Evolutionary conservation across 2,797 vertebrate species (phyloP).

Genomic region (Atherinosoma microstoma): DNA sequence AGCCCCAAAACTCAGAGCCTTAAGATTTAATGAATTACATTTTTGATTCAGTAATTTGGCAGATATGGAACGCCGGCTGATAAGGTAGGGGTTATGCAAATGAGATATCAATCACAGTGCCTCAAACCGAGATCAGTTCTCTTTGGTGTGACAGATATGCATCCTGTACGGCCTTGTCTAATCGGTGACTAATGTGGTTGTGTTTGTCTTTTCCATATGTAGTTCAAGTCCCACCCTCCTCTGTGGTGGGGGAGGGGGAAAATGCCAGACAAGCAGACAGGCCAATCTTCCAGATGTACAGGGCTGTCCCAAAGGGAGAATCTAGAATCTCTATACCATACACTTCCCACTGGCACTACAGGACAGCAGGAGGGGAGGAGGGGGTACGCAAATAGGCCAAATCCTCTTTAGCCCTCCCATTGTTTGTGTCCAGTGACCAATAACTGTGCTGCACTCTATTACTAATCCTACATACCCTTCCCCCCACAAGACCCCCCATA

Average conservation of each 20-base stretch:
- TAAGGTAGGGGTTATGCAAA: constrained; percentile 41
- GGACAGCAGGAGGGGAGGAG: constrained; percentile 71
- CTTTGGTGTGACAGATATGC: constrained; percentile 13
- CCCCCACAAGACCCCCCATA: constrained; percentile 72
- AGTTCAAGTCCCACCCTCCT: constrained; percentile 64
- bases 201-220: constrained; percentile 67
- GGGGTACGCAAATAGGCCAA: constrained; percentile 68
- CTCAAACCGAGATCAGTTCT: constrained; percentile 11
- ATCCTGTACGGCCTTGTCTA: constrained; percentile 34
- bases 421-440: constrained; percentile 85
- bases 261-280: constrained; percentile 64
- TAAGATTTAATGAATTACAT: neutral
- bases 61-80: constrained; percentile 43
- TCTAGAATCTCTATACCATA: constrained; percentile 58
- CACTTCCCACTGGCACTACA: constrained; percentile 60
- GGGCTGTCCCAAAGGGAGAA: constrained; percentile 63
- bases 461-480: constrained; percentile 79
- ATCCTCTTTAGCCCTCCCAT: constrained; percentile 84
- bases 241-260: constrained; percentile 40
- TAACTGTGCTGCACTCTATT: constrained; percentile 78
- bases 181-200: constrained; percentile 54
- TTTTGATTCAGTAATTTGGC: constrained; percentile 32
- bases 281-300: constrained; percentile 78
- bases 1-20: neutral
- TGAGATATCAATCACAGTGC: constrained; percentile 16